Base-by-base conservation (phyloP, 2,797 vertebrate genomes). In the Molossus molossus region DNA sequence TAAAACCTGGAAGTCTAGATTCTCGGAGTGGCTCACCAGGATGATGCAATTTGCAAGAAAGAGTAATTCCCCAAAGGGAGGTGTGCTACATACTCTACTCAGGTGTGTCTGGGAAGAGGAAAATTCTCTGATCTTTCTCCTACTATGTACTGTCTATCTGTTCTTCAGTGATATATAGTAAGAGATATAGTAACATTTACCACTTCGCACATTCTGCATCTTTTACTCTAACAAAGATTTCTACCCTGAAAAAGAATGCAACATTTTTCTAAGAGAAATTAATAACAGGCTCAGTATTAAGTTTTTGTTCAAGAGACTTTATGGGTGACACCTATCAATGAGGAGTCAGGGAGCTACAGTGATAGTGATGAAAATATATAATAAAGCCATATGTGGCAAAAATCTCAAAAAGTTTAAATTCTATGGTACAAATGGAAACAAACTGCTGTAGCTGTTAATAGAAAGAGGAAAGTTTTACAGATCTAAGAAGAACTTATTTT, bases 191-290 rank as follows among this genome's bases (percentile, higher is more conserved):
- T 60, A 84, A 75, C 8, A 90, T 72, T 70, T 85, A 25, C 33
- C n/a, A 60, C 17, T 15, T 73, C 18, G 27, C 20, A 53, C 50
- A 58, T 60, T 89, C 45, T 60, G 1, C 48, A 83, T 79, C 40
- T 64, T 73, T 69, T 2, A 40, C 50, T 94, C 17, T 62, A 75
- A 87, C 21, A 69, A 81, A 11, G 1, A 87, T 77, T 93, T 94
- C 85, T 57, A 83, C 4, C 23, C 45, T 80, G 37, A 62, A 55
- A 3, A 53, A 83, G 27, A 79, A 27, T 25, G 20, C 17, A 55
- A 53, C 18, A 70, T 53, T 65, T 92, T 83, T 75, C 50, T n/a
- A 92, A 27, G 76, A 64, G 12, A 90, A 87, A 94, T 81, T 72
- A 89, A 72, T 21, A 84, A 62, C 3, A 57, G 29, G 10, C 6